phyloP scores from a whole-genome alignment of 2,888 invertebrate species.

The Athalia circularis region DNA sequence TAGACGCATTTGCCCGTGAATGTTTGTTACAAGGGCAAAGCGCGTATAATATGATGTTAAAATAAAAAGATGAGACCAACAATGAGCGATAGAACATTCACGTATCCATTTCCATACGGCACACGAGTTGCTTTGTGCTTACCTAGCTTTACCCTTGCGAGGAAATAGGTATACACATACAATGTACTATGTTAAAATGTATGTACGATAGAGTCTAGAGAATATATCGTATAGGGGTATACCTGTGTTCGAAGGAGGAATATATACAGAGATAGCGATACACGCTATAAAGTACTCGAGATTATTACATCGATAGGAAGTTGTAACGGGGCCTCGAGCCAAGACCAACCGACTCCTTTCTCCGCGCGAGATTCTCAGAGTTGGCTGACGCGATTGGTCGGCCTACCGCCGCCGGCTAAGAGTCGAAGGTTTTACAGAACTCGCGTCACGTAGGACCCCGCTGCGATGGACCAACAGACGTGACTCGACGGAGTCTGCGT shows the following conservation, averaged over 20 bases:
- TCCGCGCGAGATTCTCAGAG: constrained; percentile 59
- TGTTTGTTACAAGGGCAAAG: no score
- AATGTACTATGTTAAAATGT: no score
- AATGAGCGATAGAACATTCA: no score
- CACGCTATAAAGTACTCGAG: constrained; percentile 45
- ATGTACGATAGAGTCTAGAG: not conserved
- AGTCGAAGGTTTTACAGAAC: constrained; percentile 55
- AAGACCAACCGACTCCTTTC: constrained; percentile 62
- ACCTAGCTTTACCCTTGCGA: constrained; percentile 2
- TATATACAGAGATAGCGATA: constrained; percentile 9
- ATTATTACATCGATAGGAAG: constrained; percentile 56
- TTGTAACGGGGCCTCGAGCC: constrained; percentile 64
- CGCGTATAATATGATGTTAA: no score
- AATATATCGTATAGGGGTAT: not conserved
- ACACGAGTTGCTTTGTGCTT: not conserved
- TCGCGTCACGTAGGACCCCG: constrained; percentile 28
- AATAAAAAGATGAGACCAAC: no score
- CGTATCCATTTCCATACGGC: no score
- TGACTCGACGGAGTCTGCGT: constrained; percentile 32
- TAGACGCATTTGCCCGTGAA: no score
- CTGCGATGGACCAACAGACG: constrained; percentile 28
- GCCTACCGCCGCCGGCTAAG: constrained; percentile 39
- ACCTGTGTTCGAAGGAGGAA: not conserved
- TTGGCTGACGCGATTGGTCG: constrained; percentile 59
- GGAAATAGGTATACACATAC: not conserved